Percentiles rank a stretch among this genome's conserved stretches.
These are phyloP conservation scores for Torymus aiolomorphi DNA, from an alignment of 2,888 invertebrate species.

Conservation along the genomic window DNA sequence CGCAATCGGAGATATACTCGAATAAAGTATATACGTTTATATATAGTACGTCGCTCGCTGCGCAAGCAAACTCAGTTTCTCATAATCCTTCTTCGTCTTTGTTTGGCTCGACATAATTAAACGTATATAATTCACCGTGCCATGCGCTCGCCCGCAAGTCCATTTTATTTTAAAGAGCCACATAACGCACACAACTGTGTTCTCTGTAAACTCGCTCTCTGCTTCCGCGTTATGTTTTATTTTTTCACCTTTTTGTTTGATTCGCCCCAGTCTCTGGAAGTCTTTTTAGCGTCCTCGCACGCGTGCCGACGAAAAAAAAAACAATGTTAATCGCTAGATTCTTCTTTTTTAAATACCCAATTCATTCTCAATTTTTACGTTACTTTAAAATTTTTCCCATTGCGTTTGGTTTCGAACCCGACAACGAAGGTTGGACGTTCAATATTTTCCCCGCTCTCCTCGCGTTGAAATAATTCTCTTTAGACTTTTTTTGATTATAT, in stretches of 20 bases:
- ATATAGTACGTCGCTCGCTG: constrained; percentile 38
- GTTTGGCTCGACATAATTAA: constrained; percentile 41
- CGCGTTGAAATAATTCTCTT: constrained; percentile 42
- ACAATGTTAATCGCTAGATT: constrained; percentile 11
- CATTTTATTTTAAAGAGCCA: constrained; percentile 4
- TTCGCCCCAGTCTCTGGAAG: constrained; percentile 17
- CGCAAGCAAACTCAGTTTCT: constrained; percentile 40
- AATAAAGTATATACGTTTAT: constrained; percentile 38
- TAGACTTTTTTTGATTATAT: constrained; percentile 58
- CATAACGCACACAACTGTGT: constrained; percentile 7
- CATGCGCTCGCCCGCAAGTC: constrained; percentile 45
- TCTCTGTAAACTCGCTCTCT: constrained; percentile 3
- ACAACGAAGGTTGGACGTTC: constrained; percentile 31
- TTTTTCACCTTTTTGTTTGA: constrained; percentile 15
- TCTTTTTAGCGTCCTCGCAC: constrained; percentile 21
- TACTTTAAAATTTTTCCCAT: neutral
- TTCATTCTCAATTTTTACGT: neutral
- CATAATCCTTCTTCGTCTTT: constrained; percentile 7
- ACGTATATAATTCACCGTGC: constrained; percentile 33
- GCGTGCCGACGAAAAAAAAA: constrained; percentile 38
- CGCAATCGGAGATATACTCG: constrained; percentile 38
- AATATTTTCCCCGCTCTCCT: constrained; percentile 39
- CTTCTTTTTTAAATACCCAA: neutral
- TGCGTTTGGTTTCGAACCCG: neutral
- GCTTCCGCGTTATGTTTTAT: neutral